Evolutionary conservation across 2,113 vertebrate genomes (phyloP).

Genomic region (Dasyprocta punctata): DNA sequence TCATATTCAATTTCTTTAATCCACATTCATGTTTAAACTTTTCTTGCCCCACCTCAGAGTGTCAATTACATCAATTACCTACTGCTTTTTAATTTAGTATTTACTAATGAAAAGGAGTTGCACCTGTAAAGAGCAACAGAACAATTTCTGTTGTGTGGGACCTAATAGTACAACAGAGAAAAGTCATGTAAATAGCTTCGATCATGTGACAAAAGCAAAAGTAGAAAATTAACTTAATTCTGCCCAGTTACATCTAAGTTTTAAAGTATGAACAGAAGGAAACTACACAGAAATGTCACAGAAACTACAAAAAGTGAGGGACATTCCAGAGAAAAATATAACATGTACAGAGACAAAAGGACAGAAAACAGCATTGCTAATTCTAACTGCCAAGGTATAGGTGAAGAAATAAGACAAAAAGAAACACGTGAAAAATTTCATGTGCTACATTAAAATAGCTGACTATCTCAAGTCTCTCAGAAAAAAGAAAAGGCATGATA

Average conservation of each 20-base stretch:
- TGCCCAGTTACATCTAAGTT: neutral
- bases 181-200: neutral
- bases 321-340: conserved; percentile 37
- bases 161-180: neutral
- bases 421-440: neutral
- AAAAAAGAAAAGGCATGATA: neutral
- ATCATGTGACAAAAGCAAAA: neutral
- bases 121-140: neutral
- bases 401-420: neutral
- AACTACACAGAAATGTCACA: neutral
- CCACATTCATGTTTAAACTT: neutral
- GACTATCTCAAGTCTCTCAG: neutral
- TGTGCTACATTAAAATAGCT: neutral
- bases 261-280: neutral
- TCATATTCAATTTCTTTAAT: neutral
- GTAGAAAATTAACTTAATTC: neutral
- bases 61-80: conserved; percentile 19
- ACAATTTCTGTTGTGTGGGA: neutral
- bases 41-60: neutral
- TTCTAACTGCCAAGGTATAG: neutral
- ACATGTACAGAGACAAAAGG: neutral
- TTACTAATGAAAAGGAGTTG: neutral
- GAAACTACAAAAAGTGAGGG: neutral
- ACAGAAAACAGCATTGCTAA: neutral
- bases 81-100: conserved; percentile 39